These are phyloP conservation scores for Uromys caudimaculatus DNA, from an alignment of 2,797 vertebrate species.

Conservation along the genomic window DNA sequence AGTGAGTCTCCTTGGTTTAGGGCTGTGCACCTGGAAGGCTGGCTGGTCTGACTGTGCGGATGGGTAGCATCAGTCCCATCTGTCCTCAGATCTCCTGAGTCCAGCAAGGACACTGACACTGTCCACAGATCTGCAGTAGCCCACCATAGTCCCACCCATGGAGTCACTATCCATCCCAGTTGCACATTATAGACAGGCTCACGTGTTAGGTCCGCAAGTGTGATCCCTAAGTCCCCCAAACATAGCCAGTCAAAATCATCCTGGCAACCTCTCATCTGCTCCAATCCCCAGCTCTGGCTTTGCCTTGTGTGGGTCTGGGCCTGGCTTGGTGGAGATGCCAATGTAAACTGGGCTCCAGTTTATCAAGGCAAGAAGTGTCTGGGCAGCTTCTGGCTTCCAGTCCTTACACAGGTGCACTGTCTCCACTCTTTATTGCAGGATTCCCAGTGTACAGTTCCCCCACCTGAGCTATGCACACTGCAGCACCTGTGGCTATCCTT, in stretches of 20 bases:
- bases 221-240: background rate
- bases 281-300: background rate
- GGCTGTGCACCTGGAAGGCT: background rate
- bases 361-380: background rate
- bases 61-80: background rate
- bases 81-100: background rate
- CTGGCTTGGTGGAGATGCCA: background rate
- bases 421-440: no score
- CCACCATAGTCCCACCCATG: no score
- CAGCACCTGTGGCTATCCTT: background rate
- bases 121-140: background rate
- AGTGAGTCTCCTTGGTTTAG: background rate
- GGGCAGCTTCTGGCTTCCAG: background rate
- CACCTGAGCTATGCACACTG: background rate
- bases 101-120: background rate
- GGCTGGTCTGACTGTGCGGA: background rate
- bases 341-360: background rate
- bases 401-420: background rate
- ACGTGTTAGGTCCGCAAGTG: no score
- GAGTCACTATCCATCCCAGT: background rate
- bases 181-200: background rate
- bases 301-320: background rate
- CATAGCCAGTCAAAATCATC: background rate
- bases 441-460: background rate
- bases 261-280: background rate